These are phyloP conservation scores for Oryzias javanicus DNA, from an alignment of 2,113 vertebrate species.

Conservation along the genomic window DNA sequence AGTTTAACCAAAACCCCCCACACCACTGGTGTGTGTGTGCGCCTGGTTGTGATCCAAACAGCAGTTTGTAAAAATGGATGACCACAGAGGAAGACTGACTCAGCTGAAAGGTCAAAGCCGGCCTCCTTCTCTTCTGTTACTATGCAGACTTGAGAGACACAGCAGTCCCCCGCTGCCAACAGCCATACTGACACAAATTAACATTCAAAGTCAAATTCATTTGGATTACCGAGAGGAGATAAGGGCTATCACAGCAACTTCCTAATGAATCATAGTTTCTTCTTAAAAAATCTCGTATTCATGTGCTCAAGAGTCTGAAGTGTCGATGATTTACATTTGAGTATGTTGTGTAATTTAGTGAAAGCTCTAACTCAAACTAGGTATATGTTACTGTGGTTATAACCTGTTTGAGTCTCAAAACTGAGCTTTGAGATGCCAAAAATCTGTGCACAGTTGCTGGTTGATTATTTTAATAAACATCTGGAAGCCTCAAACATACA, in stretches of 20 bases:
- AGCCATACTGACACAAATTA: constrained; percentile 50
- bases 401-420: too few relatives aligned
- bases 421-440: too few relatives aligned
- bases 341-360: too few relatives aligned
- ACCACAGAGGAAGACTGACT: constrained; percentile 48
- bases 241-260: constrained; percentile 25
- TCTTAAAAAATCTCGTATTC: constrained; percentile 15
- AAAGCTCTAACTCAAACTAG: too few relatives aligned
- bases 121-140: constrained; percentile 69
- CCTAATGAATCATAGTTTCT: too few relatives aligned
- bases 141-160: constrained; percentile 66
- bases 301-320: background rate
- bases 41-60: constrained; percentile 11
- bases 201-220: constrained; percentile 62
- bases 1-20: constrained; percentile 10
- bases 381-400: too few relatives aligned
- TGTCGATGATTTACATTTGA: too few relatives aligned
- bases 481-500: too few relatives aligned
- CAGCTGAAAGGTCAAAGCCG: constrained; percentile 66
- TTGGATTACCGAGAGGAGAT: constrained; percentile 30
- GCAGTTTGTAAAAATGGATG: constrained; percentile 21
- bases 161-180: constrained; percentile 49
- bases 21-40: background rate
- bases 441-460: too few relatives aligned
- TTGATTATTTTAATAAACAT: too few relatives aligned